Percentiles rank a stretch among this genome's conserved stretches.
Conservation (phyloP, 1,140 invertebrate species). For the Mactra quadrangularis region DNA sequence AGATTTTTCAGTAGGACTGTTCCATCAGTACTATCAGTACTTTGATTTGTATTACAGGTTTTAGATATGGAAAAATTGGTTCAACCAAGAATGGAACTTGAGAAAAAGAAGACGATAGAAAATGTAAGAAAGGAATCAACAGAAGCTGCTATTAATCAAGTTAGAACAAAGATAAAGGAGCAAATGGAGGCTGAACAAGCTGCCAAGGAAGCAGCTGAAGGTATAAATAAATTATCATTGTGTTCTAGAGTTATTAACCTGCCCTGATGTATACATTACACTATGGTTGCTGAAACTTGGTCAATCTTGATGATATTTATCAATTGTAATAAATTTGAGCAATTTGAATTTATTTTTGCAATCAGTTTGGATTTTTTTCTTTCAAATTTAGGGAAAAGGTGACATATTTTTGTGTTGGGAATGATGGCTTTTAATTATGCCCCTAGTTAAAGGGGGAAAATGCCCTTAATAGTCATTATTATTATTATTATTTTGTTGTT, state of each 20-base stretch:
- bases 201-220: conserved; percentile 70
- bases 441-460: too few species aligned
- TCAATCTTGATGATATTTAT: neutral
- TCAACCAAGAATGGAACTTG: conserved; percentile 71
- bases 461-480: too few species aligned
- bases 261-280: conserved; percentile 33
- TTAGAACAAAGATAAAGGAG: conserved; percentile 78
- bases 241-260: neutral
- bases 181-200: conserved; percentile 76
- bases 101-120: conserved; percentile 75
- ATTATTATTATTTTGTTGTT: too few species aligned
- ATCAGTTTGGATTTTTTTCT: too few species aligned
- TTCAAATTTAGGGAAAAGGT: too few species aligned
- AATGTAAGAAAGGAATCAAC: conserved; percentile 73
- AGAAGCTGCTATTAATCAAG: conserved; percentile 75
- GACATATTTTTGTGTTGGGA: too few species aligned
- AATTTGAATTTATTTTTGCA: too few species aligned
- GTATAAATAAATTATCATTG: conserved; percentile 44
- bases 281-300: neutral
- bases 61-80: conserved; percentile 77
- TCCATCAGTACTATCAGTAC: too few species aligned
- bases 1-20: too few species aligned
- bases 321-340: too few species aligned
- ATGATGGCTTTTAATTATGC: too few species aligned
- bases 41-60: too few species aligned